Conservation (phyloP, 2,113 vertebrate species). For the Prochilodus magdalenae region DNA sequence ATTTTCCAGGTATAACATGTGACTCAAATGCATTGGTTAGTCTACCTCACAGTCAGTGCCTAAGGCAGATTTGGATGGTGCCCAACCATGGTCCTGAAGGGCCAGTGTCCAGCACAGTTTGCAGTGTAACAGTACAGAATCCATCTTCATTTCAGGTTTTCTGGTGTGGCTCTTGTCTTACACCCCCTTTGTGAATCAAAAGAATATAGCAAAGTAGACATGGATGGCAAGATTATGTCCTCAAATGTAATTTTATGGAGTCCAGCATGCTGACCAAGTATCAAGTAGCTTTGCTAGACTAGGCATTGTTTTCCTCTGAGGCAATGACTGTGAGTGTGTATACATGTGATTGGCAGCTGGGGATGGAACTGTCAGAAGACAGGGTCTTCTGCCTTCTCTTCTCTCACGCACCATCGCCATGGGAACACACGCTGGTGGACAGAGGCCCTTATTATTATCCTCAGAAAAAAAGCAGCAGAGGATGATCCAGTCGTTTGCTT, state of each 20-base stretch:
- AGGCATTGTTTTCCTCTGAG: constrained; percentile 10
- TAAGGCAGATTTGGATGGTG: no score
- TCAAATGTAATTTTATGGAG: constrained; percentile 73
- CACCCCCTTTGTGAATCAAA: constrained; percentile 58
- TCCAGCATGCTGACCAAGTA: constrained; percentile 56
- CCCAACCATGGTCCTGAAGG: no score
- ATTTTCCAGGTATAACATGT: no score
- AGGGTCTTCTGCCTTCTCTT: constrained; percentile 7
- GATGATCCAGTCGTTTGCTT: constrained; percentile 34
- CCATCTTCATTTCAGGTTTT: constrained; percentile 54
- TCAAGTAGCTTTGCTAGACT: constrained; percentile 47
- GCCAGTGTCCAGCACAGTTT: no score
- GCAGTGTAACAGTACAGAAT: neutral
- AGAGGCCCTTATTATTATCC: constrained; percentile 31
- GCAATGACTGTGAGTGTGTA: neutral
- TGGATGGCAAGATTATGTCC: constrained; percentile 71
- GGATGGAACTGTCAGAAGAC: neutral
- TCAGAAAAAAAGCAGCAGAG: neutral
- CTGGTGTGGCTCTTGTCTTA: constrained; percentile 46
- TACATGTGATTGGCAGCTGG: constrained; percentile 22
- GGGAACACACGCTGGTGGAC: constrained; percentile 16
- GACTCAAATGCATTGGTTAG: no score
- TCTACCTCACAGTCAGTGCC: no score
- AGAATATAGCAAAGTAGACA: constrained; percentile 64
- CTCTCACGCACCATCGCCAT: constrained; percentile 10